phyloP scores from a whole-genome alignment of 2,888 invertebrate species.

The Calliopum simillimum region DNA sequence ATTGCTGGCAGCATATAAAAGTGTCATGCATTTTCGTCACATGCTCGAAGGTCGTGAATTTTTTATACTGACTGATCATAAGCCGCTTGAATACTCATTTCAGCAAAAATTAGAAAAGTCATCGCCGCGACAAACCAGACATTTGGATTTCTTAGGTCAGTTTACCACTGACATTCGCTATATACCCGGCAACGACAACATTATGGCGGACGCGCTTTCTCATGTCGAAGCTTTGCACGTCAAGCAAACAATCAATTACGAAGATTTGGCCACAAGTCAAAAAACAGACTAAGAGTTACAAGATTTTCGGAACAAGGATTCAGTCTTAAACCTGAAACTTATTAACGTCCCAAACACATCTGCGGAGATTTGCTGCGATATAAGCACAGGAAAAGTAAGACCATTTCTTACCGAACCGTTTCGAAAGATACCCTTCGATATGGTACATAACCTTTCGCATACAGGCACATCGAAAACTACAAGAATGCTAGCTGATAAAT shows the following conservation, averaged over 20 bases:
- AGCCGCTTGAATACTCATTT: conserved; percentile 19
- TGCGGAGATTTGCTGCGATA: conserved; percentile 34
- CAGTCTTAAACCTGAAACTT: no score
- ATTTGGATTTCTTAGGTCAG: conserved; percentile 19
- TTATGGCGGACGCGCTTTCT: conserved; percentile 10
- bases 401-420: conserved; percentile 33
- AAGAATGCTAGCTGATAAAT: conserved; percentile 12
- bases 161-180: no score
- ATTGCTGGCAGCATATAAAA: conserved; percentile 35
- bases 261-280: conserved; percentile 21
- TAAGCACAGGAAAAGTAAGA: conserved; percentile 22
- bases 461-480: conserved; percentile 11
- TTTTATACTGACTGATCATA: conserved; percentile 24
- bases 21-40: conserved; percentile 36
- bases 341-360: no score
- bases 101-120: conserved; percentile 19
- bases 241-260: not conserved
- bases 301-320: not conserved
- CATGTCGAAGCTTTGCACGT: conserved; percentile 1
- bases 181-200: no score
- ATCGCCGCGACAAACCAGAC: conserved; percentile 23
- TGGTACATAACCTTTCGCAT: conserved; percentile 33
- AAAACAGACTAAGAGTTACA: conserved; percentile 19
- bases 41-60: conserved; percentile 32
- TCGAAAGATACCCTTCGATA: conserved; percentile 28